These are phyloP conservation scores for Disparrhopalites patrizii DNA, from an alignment of 2,888 invertebrate species.

Conservation along the genomic window DNA sequence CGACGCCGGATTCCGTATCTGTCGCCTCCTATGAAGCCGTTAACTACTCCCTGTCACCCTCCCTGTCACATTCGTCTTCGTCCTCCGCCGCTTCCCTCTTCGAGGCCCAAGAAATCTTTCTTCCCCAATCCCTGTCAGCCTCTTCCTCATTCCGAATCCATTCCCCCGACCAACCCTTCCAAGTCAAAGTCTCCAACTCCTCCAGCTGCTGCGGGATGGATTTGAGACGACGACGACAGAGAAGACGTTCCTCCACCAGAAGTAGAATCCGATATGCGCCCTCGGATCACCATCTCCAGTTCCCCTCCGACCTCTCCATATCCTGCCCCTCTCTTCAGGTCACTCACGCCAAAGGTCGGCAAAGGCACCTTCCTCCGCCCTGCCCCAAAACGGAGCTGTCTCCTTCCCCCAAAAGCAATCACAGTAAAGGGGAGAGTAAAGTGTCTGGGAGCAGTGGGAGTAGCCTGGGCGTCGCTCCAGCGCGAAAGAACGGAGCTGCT, in stretches of 20 bases:
- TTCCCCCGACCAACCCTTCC: conserved; percentile 30
- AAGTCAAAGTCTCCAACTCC: conserved; percentile 27
- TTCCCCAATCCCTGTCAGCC: no score
- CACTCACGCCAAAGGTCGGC: conserved; percentile 21
- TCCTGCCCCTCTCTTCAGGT: conserved; percentile 32
- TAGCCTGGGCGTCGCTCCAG: neutral
- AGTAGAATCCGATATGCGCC: neutral
- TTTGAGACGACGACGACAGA: conserved; percentile 22
- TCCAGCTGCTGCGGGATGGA: conserved; percentile 43
- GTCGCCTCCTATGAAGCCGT: conserved; percentile 34
- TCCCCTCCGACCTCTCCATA: conserved; percentile 6
- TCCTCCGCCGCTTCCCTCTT: conserved; percentile 35
- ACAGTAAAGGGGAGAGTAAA: neutral
- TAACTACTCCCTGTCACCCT: conserved; percentile 33
- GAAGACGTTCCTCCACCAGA: conserved; percentile 35
- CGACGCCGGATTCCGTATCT: conserved; percentile 38
- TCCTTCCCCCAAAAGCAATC: neutral
- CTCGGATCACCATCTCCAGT: conserved; percentile 41
- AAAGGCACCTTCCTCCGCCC: neutral
- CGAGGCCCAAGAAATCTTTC: neutral
- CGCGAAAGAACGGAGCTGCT: no score
- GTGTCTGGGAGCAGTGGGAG: neutral
- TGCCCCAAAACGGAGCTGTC: neutral
- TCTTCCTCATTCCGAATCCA: conserved; percentile 41
- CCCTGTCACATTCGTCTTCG: conserved; percentile 22